Evolutionary conservation across 2,888 invertebrate genomes (phyloP).

Genomic region (Stenichneumon culpator): DNA sequence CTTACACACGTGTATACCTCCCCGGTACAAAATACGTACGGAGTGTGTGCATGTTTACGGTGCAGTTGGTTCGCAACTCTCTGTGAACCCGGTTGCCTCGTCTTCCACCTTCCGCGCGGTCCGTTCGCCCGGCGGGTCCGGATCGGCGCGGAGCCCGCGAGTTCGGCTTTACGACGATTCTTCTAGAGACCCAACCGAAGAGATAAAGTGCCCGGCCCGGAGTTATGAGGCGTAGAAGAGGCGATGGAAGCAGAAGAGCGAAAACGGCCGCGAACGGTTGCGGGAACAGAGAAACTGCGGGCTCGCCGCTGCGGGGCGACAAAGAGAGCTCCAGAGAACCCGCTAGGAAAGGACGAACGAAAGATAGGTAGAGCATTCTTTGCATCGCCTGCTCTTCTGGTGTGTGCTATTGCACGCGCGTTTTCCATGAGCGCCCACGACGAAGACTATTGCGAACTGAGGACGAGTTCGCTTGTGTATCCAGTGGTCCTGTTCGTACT

Average conservation of each 20-base stretch:
- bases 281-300: constrained; percentile 19
- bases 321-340: constrained; percentile 20
- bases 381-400: constrained; percentile 39
- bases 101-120: constrained; percentile 6
- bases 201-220: constrained; percentile 53
- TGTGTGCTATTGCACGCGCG: constrained; percentile 42
- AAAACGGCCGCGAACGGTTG: constrained; percentile 10
- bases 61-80: neutral
- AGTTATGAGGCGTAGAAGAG: constrained; percentile 49
- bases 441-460: constrained; percentile 27
- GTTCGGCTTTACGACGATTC: constrained; percentile 61
- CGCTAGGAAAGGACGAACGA: constrained; percentile 10
- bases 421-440: constrained; percentile 51
- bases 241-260: constrained; percentile 36
- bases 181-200: constrained; percentile 44
- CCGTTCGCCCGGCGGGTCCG: constrained; percentile 32
- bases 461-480: constrained; percentile 13
- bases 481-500: constrained; percentile 43
- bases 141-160: constrained; percentile 17
- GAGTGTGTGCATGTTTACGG: neutral
- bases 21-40: neutral
- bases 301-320: constrained; percentile 17
- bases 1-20: neutral
- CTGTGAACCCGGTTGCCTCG: constrained; percentile 11
- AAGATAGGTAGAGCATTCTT: constrained; percentile 46